phyloP scores from a whole-genome alignment of 2,113 vertebrate genomes.

The Epinephelus cyanopodus region DNA sequence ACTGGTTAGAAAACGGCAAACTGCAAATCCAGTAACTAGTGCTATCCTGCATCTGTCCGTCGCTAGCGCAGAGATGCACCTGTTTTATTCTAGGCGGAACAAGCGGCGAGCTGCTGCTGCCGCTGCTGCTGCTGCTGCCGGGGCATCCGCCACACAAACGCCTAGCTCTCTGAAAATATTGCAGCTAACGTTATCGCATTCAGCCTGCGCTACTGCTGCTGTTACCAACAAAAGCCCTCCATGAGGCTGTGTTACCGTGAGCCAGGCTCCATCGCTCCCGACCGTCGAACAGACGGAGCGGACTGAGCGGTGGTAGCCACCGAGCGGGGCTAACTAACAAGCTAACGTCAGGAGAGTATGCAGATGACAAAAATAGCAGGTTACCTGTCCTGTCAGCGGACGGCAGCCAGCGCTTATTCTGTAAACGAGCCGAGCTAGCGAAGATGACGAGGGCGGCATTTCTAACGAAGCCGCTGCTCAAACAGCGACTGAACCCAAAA shows the following conservation, averaged over 20 bases:
- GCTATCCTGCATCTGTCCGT: constrained; percentile 12
- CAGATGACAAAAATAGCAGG: constrained; percentile 18
- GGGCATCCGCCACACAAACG: constrained; percentile 35
- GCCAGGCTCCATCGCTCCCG: constrained; percentile 18
- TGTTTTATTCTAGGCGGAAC: constrained; percentile 77
- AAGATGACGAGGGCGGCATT: neutral
- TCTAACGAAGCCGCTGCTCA: neutral
- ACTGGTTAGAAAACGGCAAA: neutral
- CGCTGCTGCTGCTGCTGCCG: neutral
- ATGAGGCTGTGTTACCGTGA: neutral
- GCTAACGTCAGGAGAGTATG: constrained; percentile 57
- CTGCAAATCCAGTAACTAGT: neutral
- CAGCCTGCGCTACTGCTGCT: too few relatives aligned
- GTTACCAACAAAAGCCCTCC: neutral
- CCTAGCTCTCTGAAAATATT: neutral
- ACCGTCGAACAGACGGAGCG: constrained; percentile 34
- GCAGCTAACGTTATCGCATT: neutral
- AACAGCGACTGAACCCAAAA: constrained; percentile 31
- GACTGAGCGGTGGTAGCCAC: constrained; percentile 39
- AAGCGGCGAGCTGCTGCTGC: constrained; percentile 3
- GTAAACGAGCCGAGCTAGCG: neutral
- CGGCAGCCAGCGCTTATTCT: neutral
- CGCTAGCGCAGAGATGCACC: constrained; percentile 75
- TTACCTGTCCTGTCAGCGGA: constrained; percentile 27
- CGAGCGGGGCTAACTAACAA: constrained; percentile 52